phyloP scores from a whole-genome alignment of 2,888 invertebrate species.

The Stenichneumon culpator region DNA sequence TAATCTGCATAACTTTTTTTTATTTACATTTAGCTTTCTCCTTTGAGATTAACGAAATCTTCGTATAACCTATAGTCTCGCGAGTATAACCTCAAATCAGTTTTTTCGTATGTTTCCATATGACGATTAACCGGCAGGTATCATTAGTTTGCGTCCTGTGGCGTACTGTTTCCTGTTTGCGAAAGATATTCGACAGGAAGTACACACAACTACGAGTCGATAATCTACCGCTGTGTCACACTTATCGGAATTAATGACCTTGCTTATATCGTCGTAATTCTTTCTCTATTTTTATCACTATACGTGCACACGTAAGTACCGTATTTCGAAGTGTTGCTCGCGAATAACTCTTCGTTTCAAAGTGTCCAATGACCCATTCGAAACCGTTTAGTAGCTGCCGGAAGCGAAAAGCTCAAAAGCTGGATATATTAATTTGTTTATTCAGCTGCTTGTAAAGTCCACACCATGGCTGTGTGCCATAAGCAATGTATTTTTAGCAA shows the following conservation, averaged over 20 bases:
- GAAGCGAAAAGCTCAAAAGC: background rate
- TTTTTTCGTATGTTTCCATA: background rate
- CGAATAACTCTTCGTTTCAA: background rate
- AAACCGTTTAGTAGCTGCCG: background rate
- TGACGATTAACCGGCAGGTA: slow-evolving; percentile 35
- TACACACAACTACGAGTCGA: background rate
- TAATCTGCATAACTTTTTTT: background rate
- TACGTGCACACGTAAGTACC: background rate
- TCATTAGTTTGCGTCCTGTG: background rate
- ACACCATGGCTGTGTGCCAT: background rate
- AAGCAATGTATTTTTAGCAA: background rate
- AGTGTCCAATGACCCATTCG: background rate
- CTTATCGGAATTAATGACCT: background rate
- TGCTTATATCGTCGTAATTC: slow-evolving; percentile 3
- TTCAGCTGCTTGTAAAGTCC: background rate
- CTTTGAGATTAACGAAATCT: background rate
- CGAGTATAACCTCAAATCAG: slow-evolving; percentile 56
- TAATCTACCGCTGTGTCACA: background rate
- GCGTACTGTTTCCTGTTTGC: background rate
- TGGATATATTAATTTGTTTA: background rate
- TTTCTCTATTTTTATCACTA: background rate
- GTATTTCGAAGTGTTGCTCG: background rate
- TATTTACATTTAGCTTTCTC: slow-evolving; percentile 4
- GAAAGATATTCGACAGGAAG: background rate
- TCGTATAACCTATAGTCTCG: background rate